A percentile compares a stretch with the other conserved stretches of the same genome.
Conservation (phyloP, 2,888 invertebrate genomes). For the Ypsolopha sequella region DNA sequence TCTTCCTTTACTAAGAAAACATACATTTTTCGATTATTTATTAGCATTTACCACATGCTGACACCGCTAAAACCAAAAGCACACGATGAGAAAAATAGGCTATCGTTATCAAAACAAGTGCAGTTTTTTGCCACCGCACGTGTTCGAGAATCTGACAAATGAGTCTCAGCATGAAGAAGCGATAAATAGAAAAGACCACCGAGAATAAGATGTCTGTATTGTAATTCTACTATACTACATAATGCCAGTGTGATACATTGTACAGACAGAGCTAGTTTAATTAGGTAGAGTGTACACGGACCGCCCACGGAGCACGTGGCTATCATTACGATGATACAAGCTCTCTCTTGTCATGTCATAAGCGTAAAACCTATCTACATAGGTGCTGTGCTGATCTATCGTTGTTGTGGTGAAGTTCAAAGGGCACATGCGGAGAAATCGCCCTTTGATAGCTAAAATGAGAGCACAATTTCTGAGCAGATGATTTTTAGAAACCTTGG, state of each 20-base stretch:
- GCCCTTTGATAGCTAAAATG: too few species aligned
- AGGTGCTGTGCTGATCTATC: slow-evolving; percentile 8
- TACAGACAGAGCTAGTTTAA: slow-evolving; percentile 11
- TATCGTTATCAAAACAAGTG: neutral
- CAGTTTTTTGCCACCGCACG: slow-evolving; percentile 4
- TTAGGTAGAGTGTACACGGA: slow-evolving; percentile 15
- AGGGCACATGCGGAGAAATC: neutral
- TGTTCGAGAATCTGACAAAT: slow-evolving; percentile 11
- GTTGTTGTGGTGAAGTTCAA: neutral
- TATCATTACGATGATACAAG: slow-evolving; percentile 14
- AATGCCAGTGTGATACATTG: neutral
- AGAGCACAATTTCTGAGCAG: too few species aligned
- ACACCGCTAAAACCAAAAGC: neutral
- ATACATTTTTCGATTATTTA: slow-evolving; percentile 9
- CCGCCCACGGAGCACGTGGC: slow-evolving; percentile 18
- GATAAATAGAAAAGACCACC: slow-evolving; percentile 11
- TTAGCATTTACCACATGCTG: neutral
- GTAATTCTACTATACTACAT: slow-evolving; percentile 6
- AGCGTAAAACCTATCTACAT: slow-evolving; percentile 5
- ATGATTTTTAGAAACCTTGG: too few species aligned
- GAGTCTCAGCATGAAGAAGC: slow-evolving; percentile 5
- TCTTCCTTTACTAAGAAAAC: slow-evolving; percentile 7
- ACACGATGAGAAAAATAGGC: too few species aligned
- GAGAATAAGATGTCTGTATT: slow-evolving; percentile 11
- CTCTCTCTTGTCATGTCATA: slow-evolving; percentile 18